Percentiles rank a stretch among this genome's conserved stretches.
phyloP scores from a whole-genome alignment of 2,797 vertebrate genomes.

The Danio tinwini region DNA sequence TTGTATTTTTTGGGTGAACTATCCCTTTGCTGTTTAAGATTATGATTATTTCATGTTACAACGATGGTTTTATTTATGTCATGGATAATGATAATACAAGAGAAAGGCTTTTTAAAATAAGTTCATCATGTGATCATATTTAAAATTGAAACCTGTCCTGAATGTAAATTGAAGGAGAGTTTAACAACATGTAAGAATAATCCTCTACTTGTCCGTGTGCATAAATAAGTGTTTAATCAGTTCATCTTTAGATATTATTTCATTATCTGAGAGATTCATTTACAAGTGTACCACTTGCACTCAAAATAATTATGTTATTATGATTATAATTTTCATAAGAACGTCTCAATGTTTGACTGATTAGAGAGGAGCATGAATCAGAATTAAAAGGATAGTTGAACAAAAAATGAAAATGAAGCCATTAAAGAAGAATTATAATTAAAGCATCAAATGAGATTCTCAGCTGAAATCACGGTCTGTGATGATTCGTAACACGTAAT shows the following conservation, averaged over 20 bases:
- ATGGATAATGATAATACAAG: background rate
- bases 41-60: too few species aligned
- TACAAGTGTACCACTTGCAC: background rate
- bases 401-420: too few species aligned
- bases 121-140: background rate
- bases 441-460: too few species aligned
- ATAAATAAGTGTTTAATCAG: conserved; percentile 29
- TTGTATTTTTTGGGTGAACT: too few species aligned
- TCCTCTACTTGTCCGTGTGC: conserved; percentile 7
- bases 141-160: background rate
- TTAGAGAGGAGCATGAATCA: conserved; percentile 1
- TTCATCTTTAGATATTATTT: conserved; percentile 6
- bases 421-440: too few species aligned
- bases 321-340: background rate
- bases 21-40: too few species aligned
- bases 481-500: too few species aligned
- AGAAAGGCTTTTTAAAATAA: background rate
- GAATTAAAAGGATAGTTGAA: background rate
- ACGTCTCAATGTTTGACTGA: background rate
- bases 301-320: conserved; percentile 1
- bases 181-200: background rate
- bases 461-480: too few species aligned
- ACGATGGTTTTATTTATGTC: too few species aligned
- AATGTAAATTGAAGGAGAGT: background rate
- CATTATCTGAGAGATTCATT: conserved; percentile 12